Evolutionary conservation across 2,797 vertebrate species (phyloP).

Genomic region (Sebastes vulpes): DNA sequence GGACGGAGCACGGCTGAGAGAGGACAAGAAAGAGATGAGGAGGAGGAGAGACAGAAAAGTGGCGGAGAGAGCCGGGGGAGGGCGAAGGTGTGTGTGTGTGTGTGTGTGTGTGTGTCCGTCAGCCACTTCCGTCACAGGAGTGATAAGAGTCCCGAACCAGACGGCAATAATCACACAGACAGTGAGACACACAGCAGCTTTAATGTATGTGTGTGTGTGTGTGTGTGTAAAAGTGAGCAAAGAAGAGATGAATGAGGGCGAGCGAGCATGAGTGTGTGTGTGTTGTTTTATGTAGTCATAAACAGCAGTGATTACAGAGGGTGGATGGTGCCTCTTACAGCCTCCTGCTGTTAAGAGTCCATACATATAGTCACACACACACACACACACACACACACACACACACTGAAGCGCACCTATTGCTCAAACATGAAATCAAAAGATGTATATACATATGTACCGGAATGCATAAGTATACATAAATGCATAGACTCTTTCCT

Average conservation of each 20-base stretch:
- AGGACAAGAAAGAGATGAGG: background rate
- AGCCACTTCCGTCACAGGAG: slow-evolving; percentile 60
- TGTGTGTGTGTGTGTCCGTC: background rate
- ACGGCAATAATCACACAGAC: slow-evolving; percentile 72
- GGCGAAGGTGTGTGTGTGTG: slow-evolving; percentile 9
- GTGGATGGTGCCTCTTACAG: slow-evolving; percentile 63
- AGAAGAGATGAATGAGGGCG: slow-evolving; percentile 12
- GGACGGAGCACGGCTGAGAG: slow-evolving; percentile 27
- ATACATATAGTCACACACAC: slow-evolving; percentile 9
- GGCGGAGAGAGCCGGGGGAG: background rate
- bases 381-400: background rate
- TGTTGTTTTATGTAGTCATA: slow-evolving; percentile 73
- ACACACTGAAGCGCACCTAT: background rate
- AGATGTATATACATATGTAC: background rate
- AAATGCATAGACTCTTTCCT: background rate
- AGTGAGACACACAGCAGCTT: slow-evolving; percentile 54
- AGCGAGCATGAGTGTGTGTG: slow-evolving; percentile 1
- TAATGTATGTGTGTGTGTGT: slow-evolving; percentile 38
- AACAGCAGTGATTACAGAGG: slow-evolving; percentile 74
- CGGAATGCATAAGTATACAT: background rate
- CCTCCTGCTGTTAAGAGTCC: slow-evolving; percentile 53
- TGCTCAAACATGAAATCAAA: slow-evolving; percentile 4
- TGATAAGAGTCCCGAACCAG: slow-evolving; percentile 70
- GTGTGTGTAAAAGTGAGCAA: slow-evolving; percentile 16
- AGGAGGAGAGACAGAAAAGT: background rate